Conservation (phyloP, 2,888 invertebrate species). For the Lithosia quadra region DNA sequence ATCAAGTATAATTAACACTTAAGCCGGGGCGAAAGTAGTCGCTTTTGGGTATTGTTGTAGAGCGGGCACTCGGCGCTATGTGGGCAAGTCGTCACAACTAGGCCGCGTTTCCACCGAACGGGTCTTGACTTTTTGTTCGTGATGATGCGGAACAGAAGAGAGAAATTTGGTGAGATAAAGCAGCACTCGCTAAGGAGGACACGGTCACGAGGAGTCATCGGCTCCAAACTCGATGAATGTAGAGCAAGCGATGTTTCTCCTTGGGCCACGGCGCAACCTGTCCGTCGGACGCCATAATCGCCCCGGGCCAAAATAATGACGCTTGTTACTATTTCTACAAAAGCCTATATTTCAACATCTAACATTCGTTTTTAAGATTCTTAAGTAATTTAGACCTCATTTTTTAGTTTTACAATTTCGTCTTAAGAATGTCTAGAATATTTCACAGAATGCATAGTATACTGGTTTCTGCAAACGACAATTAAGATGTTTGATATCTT, state of each 20-base stretch:
- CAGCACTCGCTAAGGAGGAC: conserved; percentile 82
- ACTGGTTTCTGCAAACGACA: conserved; percentile 29
- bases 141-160: conserved; percentile 84
- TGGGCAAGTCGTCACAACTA: conserved; percentile 72
- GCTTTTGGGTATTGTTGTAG: conserved; percentile 57
- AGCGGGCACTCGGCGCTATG: conserved; percentile 55
- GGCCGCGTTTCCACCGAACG: conserved; percentile 81
- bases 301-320: conserved; percentile 63
- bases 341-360: conserved; percentile 41
- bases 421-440: conserved; percentile 38
- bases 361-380: conserved; percentile 31
- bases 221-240: conserved; percentile 80
- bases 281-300: conserved; percentile 63
- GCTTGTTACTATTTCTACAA: conserved; percentile 55
- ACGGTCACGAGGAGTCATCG: conserved; percentile 85
- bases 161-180: conserved; percentile 85
- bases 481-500: conserved; percentile 32
- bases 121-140: conserved; percentile 84
- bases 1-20: conserved; percentile 66
- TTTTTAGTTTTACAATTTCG: conserved; percentile 34
- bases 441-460: conserved; percentile 26
- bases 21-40: conserved; percentile 58
- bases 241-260: conserved; percentile 81
- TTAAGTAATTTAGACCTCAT: conserved; percentile 35
- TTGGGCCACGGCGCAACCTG: conserved; percentile 72